Base-by-base conservation (phyloP, 2,113 vertebrate genomes). In the Hyperopisus bebe region DNA sequence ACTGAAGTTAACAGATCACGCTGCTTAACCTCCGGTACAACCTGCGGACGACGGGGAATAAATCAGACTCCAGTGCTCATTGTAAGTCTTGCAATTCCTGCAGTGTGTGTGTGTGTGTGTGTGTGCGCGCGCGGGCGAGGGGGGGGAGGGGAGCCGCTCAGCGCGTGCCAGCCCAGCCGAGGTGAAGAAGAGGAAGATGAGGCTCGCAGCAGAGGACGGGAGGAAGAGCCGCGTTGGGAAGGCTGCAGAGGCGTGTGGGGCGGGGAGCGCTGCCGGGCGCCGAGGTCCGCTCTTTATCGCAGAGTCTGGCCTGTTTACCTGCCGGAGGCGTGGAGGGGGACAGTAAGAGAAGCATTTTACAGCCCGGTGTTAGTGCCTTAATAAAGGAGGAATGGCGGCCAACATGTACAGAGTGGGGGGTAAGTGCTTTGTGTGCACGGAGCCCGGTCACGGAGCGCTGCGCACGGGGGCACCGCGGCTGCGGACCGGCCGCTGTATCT, bases 341-440 rank as follows among this genome's bases (percentile, higher is more conserved):
- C 17, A 44, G 53, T 21, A 44, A 42, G 50, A 55, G 24, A 21
- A n/a, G 19, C 82, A 46, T 47, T 87, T 55, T 53, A 35, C 50
- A 82, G 31, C 48, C 74, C 74, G 31, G 66, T 10, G 48, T 51
- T 21, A 21, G 70, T 42, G 88, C 70, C 47, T 89, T 82, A 51
- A 55, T 55, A 82, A 44, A 50, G 74, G 48, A 83, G 77, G 88
- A 89, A 89, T 89, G 88, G 88, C 88, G 74, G 88, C 88, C 66
- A 89, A 89, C 74, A 89, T 89, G 88, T 89, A 89, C 50, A 39
- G 88, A 89, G 88, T 89, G 3, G 88, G 88, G 35, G 88, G 88
- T 89, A 55, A 89, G 88, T 89, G 13, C 46, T 42, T n/a, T 50
- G 50, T 82, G 62, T 31, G n/a, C 27, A 1, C 62, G 62, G 58